Base-by-base conservation (phyloP, 2,797 vertebrate species). In the Aulostomus chinensis region DNA sequence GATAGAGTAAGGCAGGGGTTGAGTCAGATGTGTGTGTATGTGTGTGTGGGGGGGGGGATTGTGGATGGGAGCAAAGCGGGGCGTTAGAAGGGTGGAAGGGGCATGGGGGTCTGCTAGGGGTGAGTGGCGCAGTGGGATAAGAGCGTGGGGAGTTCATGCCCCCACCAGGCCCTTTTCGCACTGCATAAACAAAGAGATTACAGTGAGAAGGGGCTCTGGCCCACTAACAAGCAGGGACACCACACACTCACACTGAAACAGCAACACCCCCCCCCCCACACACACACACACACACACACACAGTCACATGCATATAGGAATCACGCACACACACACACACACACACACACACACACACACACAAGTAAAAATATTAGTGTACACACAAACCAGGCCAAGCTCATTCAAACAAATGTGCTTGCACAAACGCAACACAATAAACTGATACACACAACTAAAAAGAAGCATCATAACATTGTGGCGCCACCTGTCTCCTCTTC, bases 391-490 rank as follows among this genome's bases (percentile, higher is more conserved):
- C 15, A 63, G 33, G 39, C 48, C 39, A 57, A 49, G 43, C 43
- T 45, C 43, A 39, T 48, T 38, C 33, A 60, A 57, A 75, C 12
- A 31, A 57, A 75, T 11, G 31, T 41, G 39, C 64, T 64, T 60
- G 54, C 28, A 66, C 37, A 58, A 37, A 31, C n/a, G n/a, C n/a
- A 76, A 63, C 63, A 77, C 65, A 82, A 81, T 64, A 67, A 68
- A 64, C 14, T 42, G 47, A 81, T 59, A 55, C 65, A 73, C 57
- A 80, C 71, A 80, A 86, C 90, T 92, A 92, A 94, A 88, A 87
- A 91, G 91, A 88, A 92, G 93, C 93, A 96, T 90, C 90, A 93
- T 88, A 92, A 92, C 82, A 93, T 85, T 85, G 90, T 88, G 92
- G 92, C 79, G 65, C 92, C 93, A 92, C 86, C 85, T 88, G 83